Evolutionary conservation across 2,113 vertebrate genomes (phyloP), one percentile per base, ranked within the genome.

Genomic region (Crotalus tigris): DNA sequence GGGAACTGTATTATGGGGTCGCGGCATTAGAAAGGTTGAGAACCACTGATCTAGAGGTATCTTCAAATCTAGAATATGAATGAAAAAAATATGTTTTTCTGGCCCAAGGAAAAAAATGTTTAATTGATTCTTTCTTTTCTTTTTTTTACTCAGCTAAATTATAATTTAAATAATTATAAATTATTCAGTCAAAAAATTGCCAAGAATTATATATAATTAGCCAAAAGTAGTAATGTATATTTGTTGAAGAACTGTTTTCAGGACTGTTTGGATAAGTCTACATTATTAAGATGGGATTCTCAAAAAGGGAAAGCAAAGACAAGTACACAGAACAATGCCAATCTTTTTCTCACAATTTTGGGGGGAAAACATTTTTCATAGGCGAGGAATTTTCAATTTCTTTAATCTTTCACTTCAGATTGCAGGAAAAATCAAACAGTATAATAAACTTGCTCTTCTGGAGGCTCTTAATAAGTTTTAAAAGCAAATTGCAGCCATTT

Each of bases 261-360:
- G 54, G 86, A 23, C 39, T 88, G 1, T 92, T 91, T 92, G 1
- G 26, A 53, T 91, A 59, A 93, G n/a, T 91, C 89, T 86, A 33
- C 0, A 0, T 4, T 92, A 53, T 53, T 29, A 87, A 13, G 26
- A 51, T 39, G 49, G 46, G 46, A 26, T 26, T 3, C 49, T 26
- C 24, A 89, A 0, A 93, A 90, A 57, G 49, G 61, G 87, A 90
- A 92, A 44, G 61, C 10, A 19, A 59, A 44, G 93, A 95, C 91
- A 19, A 87, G 12, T 75, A 59, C 59, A 21, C 85, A 0, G 0
- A 55, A 58, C 10, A 89, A 53, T 29, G 13, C 46, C 87, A 5
- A 3, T 91, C 92, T 33, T 75, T 55, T 4, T 51, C 94, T 93
- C 88, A 85, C 92, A 93, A 91, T 81, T 53, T 51, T 13, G 17